These are phyloP conservation scores for Harpagoxenus sublaevis DNA, from an alignment of 2,888 invertebrate species.

Conservation along the genomic window DNA sequence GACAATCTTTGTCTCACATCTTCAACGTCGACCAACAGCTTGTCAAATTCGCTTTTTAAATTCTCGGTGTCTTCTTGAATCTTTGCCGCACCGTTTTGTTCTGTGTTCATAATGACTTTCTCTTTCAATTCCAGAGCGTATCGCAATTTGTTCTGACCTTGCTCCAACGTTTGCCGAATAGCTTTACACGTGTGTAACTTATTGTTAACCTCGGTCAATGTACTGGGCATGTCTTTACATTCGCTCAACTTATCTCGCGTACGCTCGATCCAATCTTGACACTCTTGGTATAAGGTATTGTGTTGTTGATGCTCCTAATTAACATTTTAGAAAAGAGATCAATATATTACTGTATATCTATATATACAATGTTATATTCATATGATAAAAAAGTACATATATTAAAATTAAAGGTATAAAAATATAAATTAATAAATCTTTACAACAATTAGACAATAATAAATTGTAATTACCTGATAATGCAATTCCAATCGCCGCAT, in stretches of 20 bases:
- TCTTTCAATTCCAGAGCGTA: constrained; percentile 97
- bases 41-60: constrained; percentile 96
- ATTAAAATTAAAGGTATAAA: not conserved
- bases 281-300: constrained; percentile 96
- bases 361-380: not conserved
- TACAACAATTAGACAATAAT: not conserved
- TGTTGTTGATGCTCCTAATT: constrained; percentile 96
- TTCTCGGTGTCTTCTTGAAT: constrained; percentile 97
- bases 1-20: constrained; percentile 92
- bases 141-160: constrained; percentile 94
- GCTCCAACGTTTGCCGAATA: constrained; percentile 96
- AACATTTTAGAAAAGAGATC: not conserved
- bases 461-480: constrained; percentile 89
- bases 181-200: constrained; percentile 95
- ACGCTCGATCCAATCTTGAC: constrained; percentile 96
- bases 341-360: not conserved
- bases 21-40: constrained; percentile 93
- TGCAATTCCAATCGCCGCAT: constrained; percentile 96
- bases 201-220: constrained; percentile 93
- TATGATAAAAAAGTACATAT: not conserved
- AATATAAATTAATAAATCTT: not conserved
- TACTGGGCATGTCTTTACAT: constrained; percentile 93
- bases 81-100: constrained; percentile 94
- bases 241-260: constrained; percentile 95
- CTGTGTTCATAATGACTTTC: constrained; percentile 97